Evolutionary conservation across 2,797 vertebrate species (phyloP).

Genomic region (Chelonia mydas): DNA sequence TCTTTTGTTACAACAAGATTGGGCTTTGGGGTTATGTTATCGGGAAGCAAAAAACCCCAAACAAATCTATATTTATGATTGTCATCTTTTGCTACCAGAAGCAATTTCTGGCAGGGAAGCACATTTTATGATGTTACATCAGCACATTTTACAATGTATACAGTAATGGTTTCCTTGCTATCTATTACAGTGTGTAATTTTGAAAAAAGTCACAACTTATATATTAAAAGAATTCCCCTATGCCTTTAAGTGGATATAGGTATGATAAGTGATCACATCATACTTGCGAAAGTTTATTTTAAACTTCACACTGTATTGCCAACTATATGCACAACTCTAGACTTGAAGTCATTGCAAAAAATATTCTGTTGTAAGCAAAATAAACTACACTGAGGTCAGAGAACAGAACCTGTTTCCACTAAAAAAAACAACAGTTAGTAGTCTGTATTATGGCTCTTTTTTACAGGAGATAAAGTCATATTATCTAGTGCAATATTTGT

Average conservation of each 20-base stretch:
- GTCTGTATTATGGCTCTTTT: slow-evolving; percentile 36
- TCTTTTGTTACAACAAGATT: neutral
- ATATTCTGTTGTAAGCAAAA: slow-evolving; percentile 19
- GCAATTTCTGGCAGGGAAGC: accelerated
- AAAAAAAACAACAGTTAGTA: slow-evolving; percentile 46
- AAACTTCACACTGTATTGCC: neutral
- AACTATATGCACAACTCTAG: neutral
- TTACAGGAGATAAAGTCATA: slow-evolving; percentile 41
- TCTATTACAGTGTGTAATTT: neutral
- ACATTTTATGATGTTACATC: neutral
- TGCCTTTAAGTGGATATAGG: neutral
- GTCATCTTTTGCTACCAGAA: neutral
- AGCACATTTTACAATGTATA: neutral
- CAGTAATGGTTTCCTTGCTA: neutral
- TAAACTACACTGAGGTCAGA: slow-evolving; percentile 1
- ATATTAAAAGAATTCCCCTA: neutral
- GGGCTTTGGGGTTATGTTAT: neutral
- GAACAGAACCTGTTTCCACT: neutral
- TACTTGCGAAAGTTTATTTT: neutral
- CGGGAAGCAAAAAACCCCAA: neutral
- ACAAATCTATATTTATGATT: neutral
- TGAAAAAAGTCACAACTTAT: neutral
- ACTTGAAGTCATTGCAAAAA: neutral
- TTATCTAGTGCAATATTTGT: slow-evolving; percentile 44
- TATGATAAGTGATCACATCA: neutral